phyloP scores from a whole-genome alignment of 2,888 invertebrate genomes.

The Zonitis immaculata region DNA sequence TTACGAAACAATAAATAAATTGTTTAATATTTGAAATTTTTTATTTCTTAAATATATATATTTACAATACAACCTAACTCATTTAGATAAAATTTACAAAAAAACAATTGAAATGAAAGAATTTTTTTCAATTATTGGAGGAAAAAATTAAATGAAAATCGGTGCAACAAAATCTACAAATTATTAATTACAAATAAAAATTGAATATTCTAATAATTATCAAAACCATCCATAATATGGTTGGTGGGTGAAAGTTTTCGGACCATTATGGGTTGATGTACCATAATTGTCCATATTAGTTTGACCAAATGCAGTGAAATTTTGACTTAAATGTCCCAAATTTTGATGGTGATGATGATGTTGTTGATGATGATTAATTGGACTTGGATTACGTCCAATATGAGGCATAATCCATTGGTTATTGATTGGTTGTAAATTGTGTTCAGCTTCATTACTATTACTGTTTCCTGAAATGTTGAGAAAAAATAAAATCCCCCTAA shows the following conservation, averaged over 20 bases:
- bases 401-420: conserved; percentile 35
- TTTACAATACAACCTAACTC: too few species aligned
- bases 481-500: not conserved
- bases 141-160: too few species aligned
- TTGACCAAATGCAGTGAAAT: conserved; percentile 31
- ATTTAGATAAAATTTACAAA: too few species aligned
- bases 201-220: too few species aligned
- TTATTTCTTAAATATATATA: too few species aligned
- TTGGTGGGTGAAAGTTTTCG: conserved; percentile 36
- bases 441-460: conserved; percentile 42
- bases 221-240: conserved; percentile 40
- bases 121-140: too few species aligned
- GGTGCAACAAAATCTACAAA: too few species aligned
- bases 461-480: conserved; percentile 34
- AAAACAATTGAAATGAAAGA: too few species aligned
- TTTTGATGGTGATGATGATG: conserved; percentile 17
- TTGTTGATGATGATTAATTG: conserved; percentile 23
- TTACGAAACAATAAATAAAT: too few species aligned
- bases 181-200: too few species aligned
- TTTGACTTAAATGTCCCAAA: conserved; percentile 25
- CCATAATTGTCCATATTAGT: conserved; percentile 28
- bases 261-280: conserved; percentile 29
- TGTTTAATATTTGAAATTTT: too few species aligned
- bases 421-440: conserved; percentile 46
- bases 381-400: conserved; percentile 34